These are phyloP conservation scores for Chaetops frenatus DNA, from an alignment of 2,113 vertebrate species.

Conservation along the genomic window DNA sequence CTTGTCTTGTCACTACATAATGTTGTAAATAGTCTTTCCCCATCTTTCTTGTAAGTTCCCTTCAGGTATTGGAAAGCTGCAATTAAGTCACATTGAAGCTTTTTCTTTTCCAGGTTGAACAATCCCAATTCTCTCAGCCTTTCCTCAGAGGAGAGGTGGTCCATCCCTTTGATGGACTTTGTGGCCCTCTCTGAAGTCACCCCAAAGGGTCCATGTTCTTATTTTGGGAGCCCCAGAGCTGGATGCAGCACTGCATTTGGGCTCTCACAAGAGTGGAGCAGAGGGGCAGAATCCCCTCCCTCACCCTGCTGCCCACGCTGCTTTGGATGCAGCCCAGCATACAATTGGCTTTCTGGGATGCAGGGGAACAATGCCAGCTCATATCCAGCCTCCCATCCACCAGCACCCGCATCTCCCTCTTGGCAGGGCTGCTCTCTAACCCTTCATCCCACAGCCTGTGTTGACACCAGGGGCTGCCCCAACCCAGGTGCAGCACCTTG, in stretches of 20 bases:
- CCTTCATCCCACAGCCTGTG: neutral
- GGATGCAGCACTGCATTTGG: neutral
- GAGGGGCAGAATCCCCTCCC: neutral
- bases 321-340: neutral
- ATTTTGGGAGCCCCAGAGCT: neutral
- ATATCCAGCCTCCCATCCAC: neutral
- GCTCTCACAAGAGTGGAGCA: neutral
- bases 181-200: neutral
- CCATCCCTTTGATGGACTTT: neutral
- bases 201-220: neutral
- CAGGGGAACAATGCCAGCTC: neutral
- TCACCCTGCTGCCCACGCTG: neutral
- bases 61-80: neutral
- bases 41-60: neutral
- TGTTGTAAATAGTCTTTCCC: accelerated
- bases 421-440: neutral
- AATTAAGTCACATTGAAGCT: neutral
- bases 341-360: neutral
- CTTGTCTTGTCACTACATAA: neutral
- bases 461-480: neutral
- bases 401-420: neutral
- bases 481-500: neutral
- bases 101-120: neutral
- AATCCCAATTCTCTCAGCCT: neutral
- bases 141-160: neutral